Evolutionary conservation across 2,888 invertebrate species (phyloP).

Genomic region (Polydrusus cervinus): DNA sequence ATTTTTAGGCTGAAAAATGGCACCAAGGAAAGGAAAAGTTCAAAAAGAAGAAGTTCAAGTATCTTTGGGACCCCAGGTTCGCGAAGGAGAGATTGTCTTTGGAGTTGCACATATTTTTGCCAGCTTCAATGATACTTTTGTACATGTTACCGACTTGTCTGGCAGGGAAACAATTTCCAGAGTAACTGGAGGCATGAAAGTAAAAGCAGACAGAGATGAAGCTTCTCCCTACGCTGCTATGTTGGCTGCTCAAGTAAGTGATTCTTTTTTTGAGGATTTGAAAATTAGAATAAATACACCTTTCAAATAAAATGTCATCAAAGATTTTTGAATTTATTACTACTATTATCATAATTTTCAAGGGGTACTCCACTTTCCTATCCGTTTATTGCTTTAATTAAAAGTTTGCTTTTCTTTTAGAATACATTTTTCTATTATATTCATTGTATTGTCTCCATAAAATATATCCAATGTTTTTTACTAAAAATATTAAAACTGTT

Average conservation of each 20-base stretch:
- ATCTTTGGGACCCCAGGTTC: conserved; percentile 95
- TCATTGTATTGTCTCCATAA: too few relatives aligned
- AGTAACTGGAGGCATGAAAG: conserved; percentile 99
- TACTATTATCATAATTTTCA: too few relatives aligned
- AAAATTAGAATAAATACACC: background rate
- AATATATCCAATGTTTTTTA: too few relatives aligned
- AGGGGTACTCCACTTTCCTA: too few relatives aligned
- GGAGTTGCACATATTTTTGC: conserved; percentile 99
- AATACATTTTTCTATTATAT: too few relatives aligned
- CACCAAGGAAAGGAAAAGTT: conserved; percentile 97
- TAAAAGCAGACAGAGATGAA: conserved; percentile 99
- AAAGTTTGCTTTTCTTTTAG: too few relatives aligned
- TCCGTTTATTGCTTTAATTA: too few relatives aligned
- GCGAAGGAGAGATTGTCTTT: conserved; percentile 98
- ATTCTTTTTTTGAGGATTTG: background rate
- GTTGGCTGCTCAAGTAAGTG: conserved; percentile 96
- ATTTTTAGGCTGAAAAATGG: conserved; percentile 78
- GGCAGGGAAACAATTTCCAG: conserved; percentile 96
- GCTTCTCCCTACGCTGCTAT: conserved; percentile 99
- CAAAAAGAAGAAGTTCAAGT: conserved; percentile 98
- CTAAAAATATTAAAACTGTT: too few relatives aligned
- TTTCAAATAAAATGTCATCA: too few relatives aligned
- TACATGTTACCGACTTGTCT: conserved; percentile 99
- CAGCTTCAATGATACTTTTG: conserved; percentile 99
- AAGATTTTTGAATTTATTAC: too few relatives aligned